Percentiles rank a stretch among this genome's conserved stretches.
These are phyloP conservation scores for Camelus dromedarius DNA, from an alignment of 2,113 vertebrate genomes.

Conservation along the genomic window DNA sequence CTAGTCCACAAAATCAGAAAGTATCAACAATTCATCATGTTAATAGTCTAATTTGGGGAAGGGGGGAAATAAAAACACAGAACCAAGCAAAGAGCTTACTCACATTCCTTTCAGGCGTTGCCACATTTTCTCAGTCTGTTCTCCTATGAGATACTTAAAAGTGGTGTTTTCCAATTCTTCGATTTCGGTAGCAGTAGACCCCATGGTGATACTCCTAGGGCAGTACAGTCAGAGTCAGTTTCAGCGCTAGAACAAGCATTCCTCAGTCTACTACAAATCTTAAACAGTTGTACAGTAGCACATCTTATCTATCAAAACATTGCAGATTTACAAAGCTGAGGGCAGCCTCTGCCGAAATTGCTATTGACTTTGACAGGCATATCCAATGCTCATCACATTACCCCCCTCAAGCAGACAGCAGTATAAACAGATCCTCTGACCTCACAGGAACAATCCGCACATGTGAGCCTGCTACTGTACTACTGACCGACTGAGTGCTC, in stretches of 20 bases:
- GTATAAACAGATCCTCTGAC: conserved; percentile 87
- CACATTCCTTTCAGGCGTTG: conserved; percentile 92
- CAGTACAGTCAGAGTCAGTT: conserved; percentile 86
- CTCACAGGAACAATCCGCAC: conserved; percentile 84
- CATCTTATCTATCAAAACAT: conserved; percentile 80
- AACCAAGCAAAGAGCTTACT: conserved; percentile 86
- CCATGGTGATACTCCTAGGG: conserved; percentile 88
- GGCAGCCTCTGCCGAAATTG: conserved; percentile 80
- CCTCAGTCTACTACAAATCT: conserved; percentile 82
- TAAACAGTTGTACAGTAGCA: conserved; percentile 80
- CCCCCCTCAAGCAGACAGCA: conserved; percentile 79
- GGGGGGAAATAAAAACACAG: conserved; percentile 62
- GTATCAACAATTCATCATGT: conserved; percentile 65
- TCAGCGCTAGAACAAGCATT: conserved; percentile 85
- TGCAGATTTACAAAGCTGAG: conserved; percentile 83
- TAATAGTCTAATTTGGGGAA: conserved; percentile 62
- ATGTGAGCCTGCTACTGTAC: conserved; percentile 84
- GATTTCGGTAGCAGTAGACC: conserved; percentile 86
- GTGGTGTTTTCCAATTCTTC: conserved; percentile 87
- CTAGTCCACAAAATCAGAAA: conserved; percentile 41
- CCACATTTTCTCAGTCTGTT: conserved; percentile 91
- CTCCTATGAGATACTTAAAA: conserved; percentile 89
- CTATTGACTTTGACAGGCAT: conserved; percentile 85
- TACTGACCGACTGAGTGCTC: conserved; percentile 78
- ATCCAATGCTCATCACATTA: conserved; percentile 68